Percentiles rank a stretch among this genome's conserved stretches.
These are phyloP conservation scores for Himalopsyche tibetana DNA, from an alignment of 2,888 invertebrate genomes.

Conservation along the genomic window DNA sequence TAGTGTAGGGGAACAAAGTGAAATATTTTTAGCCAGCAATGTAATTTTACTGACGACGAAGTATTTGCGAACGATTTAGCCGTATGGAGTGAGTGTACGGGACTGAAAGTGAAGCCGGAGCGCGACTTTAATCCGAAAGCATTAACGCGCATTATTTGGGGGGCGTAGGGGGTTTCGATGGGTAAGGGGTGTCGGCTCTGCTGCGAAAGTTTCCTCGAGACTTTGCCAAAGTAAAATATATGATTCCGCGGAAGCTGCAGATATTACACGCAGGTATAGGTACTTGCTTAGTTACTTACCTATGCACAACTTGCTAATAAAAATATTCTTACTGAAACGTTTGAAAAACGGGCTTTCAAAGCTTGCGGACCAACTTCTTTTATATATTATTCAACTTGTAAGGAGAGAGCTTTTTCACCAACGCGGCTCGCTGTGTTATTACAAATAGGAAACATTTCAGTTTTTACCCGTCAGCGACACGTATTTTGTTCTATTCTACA, in stretches of 20 bases:
- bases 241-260: slow-evolving; percentile 61
- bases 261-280: slow-evolving; percentile 60
- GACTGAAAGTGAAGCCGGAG: slow-evolving; percentile 66
- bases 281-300: slow-evolving; percentile 45
- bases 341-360: slow-evolving; percentile 66
- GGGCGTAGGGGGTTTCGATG: slow-evolving; percentile 44
- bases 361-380: slow-evolving; percentile 65
- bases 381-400: slow-evolving; percentile 66
- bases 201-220: slow-evolving; percentile 53
- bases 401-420: slow-evolving; percentile 65
- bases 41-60: not conserved
- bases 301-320: slow-evolving; percentile 63
- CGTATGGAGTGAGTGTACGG: slow-evolving; percentile 55
- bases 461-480: too few species aligned
- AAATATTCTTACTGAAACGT: slow-evolving; percentile 65
- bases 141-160: slow-evolving; percentile 64
- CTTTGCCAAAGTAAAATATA: slow-evolving; percentile 63
- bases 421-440: slow-evolving; percentile 64
- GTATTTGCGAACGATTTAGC: slow-evolving; percentile 20
- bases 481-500: too few species aligned
- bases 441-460: not conserved
- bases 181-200: not conserved
- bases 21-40: too few species aligned
- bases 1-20: too few species aligned
- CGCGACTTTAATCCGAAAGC: slow-evolving; percentile 65